phyloP scores from a whole-genome alignment of 2,113 vertebrate genomes.

The Quiscalus mexicanus region DNA sequence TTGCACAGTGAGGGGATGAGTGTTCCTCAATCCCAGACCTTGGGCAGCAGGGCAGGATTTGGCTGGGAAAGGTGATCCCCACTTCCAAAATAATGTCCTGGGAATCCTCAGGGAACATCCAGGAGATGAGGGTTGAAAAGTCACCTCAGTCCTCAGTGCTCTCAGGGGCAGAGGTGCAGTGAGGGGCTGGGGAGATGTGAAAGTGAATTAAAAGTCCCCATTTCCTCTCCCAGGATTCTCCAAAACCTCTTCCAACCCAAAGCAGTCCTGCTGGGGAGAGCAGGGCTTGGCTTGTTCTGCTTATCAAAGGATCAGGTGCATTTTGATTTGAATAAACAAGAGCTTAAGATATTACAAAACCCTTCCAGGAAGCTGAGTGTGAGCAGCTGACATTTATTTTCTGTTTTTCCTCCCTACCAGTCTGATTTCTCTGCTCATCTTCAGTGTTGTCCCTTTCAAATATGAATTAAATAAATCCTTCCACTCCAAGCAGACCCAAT shows the following conservation, averaged over 20 bases:
- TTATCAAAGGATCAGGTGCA: not conserved
- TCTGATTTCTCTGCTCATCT: not conserved
- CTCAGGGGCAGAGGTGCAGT: not conserved
- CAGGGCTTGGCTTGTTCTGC: not conserved
- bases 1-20: rapidly evolving
- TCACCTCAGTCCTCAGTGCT: rapidly evolving
- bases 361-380: not conserved
- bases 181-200: too few relatives aligned
- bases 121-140: not conserved
- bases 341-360: not conserved
- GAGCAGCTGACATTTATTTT: not conserved
- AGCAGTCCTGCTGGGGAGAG: not conserved
- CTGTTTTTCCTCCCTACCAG: not conserved
- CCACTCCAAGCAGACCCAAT: not conserved
- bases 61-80: not conserved
- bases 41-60: not conserved
- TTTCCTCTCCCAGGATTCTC: not conserved
- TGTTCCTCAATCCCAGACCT: rapidly evolving
- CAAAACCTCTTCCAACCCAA: not conserved
- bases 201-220: not conserved
- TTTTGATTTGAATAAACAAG: not conserved
- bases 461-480: not conserved
- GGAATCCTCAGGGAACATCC: rapidly evolving
- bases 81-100: not conserved
- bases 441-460: not conserved